Evolutionary conservation across 2,113 vertebrate genomes (phyloP).

Genomic region (Pluvialis apricaria): DNA sequence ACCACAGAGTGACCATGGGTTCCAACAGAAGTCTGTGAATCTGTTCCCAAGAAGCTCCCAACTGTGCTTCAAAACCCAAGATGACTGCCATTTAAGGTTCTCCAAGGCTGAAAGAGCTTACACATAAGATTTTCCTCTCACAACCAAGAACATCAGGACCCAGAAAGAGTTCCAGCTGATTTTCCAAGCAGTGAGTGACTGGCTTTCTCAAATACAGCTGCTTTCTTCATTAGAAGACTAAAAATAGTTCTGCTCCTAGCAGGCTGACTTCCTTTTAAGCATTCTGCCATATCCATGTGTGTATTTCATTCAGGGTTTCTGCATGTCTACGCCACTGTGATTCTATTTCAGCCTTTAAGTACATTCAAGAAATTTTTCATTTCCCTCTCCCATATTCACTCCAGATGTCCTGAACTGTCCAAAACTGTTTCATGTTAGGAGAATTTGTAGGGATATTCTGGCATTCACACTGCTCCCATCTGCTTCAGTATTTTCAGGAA

Average conservation of each 20-base stretch:
- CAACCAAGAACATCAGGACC: conserved; percentile 61
- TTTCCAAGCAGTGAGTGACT: conserved; percentile 62
- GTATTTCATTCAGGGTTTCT: conserved; percentile 75
- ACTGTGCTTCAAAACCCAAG: conserved; percentile 25
- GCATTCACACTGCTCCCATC: conserved; percentile 41
- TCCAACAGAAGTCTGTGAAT: conserved; percentile 6
- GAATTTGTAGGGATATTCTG: conserved; percentile 48
- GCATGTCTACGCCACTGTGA: conserved; percentile 52
- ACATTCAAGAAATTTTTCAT: conserved; percentile 65
- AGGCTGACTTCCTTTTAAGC: conserved; percentile 71
- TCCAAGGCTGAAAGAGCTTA: conserved; percentile 30
- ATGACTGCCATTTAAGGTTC: conserved; percentile 53
- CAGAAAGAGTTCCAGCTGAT: conserved; percentile 63
- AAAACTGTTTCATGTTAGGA: conserved; percentile 9
- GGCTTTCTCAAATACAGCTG: conserved; percentile 72
- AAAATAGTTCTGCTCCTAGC: conserved; percentile 71
- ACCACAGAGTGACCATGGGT: not conserved
- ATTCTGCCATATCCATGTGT: conserved; percentile 68
- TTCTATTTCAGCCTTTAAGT: conserved; percentile 71
- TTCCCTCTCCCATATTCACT: conserved; percentile 39
- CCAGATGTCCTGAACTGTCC: conserved; percentile 63
- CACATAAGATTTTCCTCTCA: conserved; percentile 36
- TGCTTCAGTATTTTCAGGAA: conserved; percentile 60
- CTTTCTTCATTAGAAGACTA: conserved; percentile 76
- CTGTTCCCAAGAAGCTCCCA: conserved; percentile 29